Base-by-base conservation (phyloP, 2,113 vertebrate species). In the Dicerorhinus sumatrensis region DNA sequence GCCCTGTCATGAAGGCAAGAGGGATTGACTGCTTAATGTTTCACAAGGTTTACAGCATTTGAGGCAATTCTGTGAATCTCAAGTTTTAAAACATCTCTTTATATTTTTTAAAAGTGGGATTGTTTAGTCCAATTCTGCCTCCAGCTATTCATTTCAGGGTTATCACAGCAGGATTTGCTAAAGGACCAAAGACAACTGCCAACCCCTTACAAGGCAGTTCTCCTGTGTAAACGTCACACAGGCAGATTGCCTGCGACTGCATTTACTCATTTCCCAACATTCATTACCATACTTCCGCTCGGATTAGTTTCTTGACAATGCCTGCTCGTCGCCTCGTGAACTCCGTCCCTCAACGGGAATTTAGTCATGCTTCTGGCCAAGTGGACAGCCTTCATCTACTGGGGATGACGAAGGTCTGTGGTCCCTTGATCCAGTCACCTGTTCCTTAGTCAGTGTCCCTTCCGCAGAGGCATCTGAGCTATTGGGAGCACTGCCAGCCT, bases 61-160 rank as follows among this genome's bases (percentile, higher is more conserved):
- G 42, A 89, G 62, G 33, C 8, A 12, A 93, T 79, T 82, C 81
- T 97, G 54, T 76, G 67, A 91, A 80, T 79, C 87, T 92, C 33
- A 23, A 89, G 46, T 94, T 96, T 86, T 67, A 70, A 92, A 94
- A 89, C 69, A 27, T 42, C 21, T 89, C 39, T 88, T 70, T 39
- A 6, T 88, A 39, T 91, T 97, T 93, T 89, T 48, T 58, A 42
- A 94, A 82, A 93, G 60, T 56, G 70, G 93, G 91, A 62, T 79
- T 65, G 36, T 89, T 77, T 48, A 63, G 86, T 82, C n/a, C n/a
- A 73, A 17, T 82, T 91, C n/a, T 76, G 14, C 62, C 54, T 85
- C 76, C 70, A 95, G 48, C 39, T 93, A 62, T 76, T 89, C 63
- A 62, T 72, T 62, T 91, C 23, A 85, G 89, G 33, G 36, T 77